A percentile compares a stretch with the other conserved stretches of the same genome.
Evolutionary conservation across 1,140 invertebrate species (phyloP).

Genomic region (Mesaphorura yosii): DNA sequence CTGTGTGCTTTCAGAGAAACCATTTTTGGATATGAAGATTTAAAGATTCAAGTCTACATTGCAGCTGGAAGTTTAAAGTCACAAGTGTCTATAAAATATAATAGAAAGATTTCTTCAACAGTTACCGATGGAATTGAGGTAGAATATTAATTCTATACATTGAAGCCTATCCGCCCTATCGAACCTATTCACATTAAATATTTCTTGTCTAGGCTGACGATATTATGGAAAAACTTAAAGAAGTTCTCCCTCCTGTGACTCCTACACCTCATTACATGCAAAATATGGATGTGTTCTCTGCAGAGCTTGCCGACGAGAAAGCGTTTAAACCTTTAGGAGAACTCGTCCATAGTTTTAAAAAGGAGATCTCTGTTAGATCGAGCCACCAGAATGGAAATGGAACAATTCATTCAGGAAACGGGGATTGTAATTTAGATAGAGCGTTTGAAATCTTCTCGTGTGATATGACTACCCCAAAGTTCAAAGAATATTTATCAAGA

Average conservation of each 20-base stretch:
- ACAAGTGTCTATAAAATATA: conserved; percentile 54
- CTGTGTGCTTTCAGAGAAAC: conserved; percentile 69
- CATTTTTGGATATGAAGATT: conserved; percentile 83
- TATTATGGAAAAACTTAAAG: conserved; percentile 54
- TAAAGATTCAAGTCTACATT: conserved; percentile 68
- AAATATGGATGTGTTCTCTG: conserved; percentile 62
- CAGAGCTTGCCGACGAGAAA: conserved; percentile 48
- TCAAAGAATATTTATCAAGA: conserved; percentile 64
- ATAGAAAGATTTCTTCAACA: conserved; percentile 46
- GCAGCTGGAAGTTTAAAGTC: conserved; percentile 64
- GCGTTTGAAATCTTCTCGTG: conserved; percentile 70
- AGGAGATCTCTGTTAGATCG: background rate
- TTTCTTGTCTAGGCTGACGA: conserved; percentile 56
- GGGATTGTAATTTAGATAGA: conserved; percentile 3
- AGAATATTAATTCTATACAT: conserved; percentile 10
- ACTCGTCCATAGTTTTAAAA: conserved; percentile 47
- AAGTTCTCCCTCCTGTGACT: conserved; percentile 46
- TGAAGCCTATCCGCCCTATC: background rate
- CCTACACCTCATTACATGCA: no score
- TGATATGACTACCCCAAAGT: conserved; percentile 52
- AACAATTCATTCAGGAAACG: conserved; percentile 3
- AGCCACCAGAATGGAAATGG: background rate
- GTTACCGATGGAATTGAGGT: conserved; percentile 34
- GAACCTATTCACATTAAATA: background rate
- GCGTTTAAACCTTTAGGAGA: conserved; percentile 62